Evolutionary conservation across 2,797 vertebrate genomes (phyloP).

Genomic region (Bovichtus diacanthus): DNA sequence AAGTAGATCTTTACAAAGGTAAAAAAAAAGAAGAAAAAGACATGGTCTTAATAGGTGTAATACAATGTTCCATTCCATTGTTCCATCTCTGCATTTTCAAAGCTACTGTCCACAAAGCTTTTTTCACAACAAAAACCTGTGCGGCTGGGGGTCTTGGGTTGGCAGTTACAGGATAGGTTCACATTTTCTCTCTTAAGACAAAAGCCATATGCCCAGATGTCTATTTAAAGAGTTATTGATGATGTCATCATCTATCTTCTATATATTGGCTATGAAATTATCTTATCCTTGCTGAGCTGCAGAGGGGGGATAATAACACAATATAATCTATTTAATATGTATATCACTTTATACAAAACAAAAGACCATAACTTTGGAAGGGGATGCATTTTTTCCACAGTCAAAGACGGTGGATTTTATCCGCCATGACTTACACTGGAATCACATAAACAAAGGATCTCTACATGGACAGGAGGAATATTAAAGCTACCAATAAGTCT

Average conservation of each 20-base stretch:
- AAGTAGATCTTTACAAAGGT: not conserved
- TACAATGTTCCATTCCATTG: not conserved
- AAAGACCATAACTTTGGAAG: not conserved
- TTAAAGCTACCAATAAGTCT: not conserved
- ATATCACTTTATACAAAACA: not conserved
- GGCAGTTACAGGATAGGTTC: not conserved
- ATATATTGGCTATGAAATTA: not conserved
- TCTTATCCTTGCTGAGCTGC: not conserved
- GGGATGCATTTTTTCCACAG: not conserved
- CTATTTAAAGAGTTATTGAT: not conserved
- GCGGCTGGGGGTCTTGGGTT: not conserved
- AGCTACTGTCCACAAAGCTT: constrained; percentile 40
- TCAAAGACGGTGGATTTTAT: not conserved
- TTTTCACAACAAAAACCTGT: not conserved
- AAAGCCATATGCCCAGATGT: not conserved
- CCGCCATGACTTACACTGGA: not conserved
- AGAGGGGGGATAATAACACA: not conserved
- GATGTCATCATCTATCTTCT: not conserved
- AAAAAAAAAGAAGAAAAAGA: not conserved
- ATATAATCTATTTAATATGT: not conserved
- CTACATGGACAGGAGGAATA: not conserved
- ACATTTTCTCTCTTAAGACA: not conserved
- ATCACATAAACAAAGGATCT: not conserved
- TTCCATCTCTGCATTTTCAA: not conserved
- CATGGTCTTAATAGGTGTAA: too few relatives aligned